Evolutionary conservation across 2,888 invertebrate species (phyloP), one percentile per base, ranked within the genome.

Genomic region (Gisinianus flammeolus): DNA sequence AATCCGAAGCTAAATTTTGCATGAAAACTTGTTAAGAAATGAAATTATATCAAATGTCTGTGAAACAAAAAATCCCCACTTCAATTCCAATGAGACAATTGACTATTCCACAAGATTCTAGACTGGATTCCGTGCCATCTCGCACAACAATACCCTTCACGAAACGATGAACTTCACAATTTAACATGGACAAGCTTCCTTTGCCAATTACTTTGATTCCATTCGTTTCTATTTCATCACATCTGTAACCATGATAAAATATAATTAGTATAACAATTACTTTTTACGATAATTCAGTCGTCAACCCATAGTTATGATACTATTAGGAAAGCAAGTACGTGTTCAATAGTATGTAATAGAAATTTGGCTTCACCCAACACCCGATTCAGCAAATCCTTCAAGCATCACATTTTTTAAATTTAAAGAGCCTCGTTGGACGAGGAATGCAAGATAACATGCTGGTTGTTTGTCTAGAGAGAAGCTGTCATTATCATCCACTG

Each of bases 141-240:
- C 74, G 31, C 2, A 35, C 33, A 22, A 62, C 64, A 30, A 74
- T 30, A 6, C 74, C 74, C n/a, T 28, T 74, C 5, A 35, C 24
- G n/a, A 74, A 74, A 6, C 35, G 33, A 22, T 64, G 30, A 10
- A 74, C 24, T 10, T 33, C 16, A 19, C 35, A 74, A 35, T 74
- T 64, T 24, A 8, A 4, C 16, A 74, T 31, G 10, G 22, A 19
- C 3, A 62, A n/a, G 12, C 10, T 64, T 8, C 64, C 74, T 2
- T 64, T n/a, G 10, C 30, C 30, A 10, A 74, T 33, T 8, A 30
- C 74, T 64, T 74, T 74, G 44, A 74, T 74, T 12, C 74, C 74
- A 35, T 31, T 74, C 1, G 74, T 74, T 64, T 74, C 74, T 5
- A 31, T 31, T 74, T 64, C 74, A 19, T 44, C 64, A 26, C 10